These are phyloP conservation scores for Tetragnatha montana DNA, from an alignment of 2,888 invertebrate species.

Conservation along the genomic window DNA sequence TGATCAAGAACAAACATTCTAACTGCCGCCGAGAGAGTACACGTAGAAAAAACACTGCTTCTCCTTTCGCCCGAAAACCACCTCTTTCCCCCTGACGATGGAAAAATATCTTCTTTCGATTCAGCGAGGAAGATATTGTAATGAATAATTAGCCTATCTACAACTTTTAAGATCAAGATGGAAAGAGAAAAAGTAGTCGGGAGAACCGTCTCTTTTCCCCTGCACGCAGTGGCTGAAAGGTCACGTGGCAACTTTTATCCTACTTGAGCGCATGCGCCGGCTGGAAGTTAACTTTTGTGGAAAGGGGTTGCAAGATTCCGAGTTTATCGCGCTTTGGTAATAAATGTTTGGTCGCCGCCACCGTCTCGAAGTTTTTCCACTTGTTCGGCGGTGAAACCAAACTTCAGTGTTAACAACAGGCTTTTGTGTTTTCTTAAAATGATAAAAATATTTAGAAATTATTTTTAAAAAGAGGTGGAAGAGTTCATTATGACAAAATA, in stretches of 20 bases:
- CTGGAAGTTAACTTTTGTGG: not conserved
- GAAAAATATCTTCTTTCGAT: not conserved
- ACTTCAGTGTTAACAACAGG: too few species aligned
- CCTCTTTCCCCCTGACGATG: not conserved
- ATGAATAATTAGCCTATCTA: not conserved
- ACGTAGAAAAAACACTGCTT: not conserved
- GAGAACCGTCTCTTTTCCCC: not conserved
- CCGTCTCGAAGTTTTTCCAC: not conserved
- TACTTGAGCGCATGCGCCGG: not conserved
- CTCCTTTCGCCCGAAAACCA: not conserved
- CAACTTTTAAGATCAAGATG: not conserved
- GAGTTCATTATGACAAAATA: too few species aligned
- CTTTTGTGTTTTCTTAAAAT: too few species aligned
- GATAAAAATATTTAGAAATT: too few species aligned
- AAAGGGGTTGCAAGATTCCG: not conserved
- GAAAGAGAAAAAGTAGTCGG: not conserved
- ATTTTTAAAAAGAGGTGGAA: too few species aligned
- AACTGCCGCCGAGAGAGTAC: not conserved
- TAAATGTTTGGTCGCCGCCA: not conserved
- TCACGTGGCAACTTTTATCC: conserved; percentile 1
- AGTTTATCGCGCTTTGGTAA: too few species aligned
- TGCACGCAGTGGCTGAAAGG: not conserved
- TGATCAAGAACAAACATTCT: not conserved
- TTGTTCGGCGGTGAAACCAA: not conserved
- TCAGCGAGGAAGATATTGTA: not conserved